These are phyloP conservation scores for Notiomystis cincta DNA, from an alignment of 2,113 vertebrate species.

Conservation along the genomic window DNA sequence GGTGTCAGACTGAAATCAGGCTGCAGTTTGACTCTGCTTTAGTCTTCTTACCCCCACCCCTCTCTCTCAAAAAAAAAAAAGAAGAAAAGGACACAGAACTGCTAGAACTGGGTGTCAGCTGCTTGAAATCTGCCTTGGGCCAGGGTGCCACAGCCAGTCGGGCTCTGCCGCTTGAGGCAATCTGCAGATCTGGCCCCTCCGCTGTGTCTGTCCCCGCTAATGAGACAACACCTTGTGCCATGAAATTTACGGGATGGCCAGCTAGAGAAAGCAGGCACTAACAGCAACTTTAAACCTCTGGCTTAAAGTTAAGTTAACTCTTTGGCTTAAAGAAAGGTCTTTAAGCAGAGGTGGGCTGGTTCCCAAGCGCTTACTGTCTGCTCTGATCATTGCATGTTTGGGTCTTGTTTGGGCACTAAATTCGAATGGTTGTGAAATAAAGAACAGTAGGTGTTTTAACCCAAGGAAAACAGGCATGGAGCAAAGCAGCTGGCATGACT, in stretches of 20 bases:
- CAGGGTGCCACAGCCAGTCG: not conserved
- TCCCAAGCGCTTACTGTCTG: rapidly evolving
- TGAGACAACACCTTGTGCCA: constrained; percentile 31
- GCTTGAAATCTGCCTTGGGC: not conserved
- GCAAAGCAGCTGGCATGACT: not conserved
- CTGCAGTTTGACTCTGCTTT: constrained; percentile 47
- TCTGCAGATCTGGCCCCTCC: not conserved
- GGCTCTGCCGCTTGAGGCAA: not conserved
- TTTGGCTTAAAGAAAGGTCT: constrained; percentile 5
- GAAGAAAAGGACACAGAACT: not conserved
- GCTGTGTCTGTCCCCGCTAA: constrained; percentile 12
- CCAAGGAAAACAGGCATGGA: not conserved
- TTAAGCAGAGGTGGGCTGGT: not conserved
- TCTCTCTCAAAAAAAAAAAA: no score
- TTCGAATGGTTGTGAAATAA: not conserved
- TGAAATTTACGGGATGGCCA: not conserved
- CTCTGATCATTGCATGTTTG: rapidly evolving
- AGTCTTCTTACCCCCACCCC: constrained; percentile 14
- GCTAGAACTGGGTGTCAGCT: not conserved
- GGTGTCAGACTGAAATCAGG: constrained; percentile 55
- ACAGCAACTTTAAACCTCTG: constrained; percentile 21
- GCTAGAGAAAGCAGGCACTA: not conserved
- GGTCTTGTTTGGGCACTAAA: not conserved
- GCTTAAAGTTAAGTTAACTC: not conserved
- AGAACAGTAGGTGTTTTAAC: not conserved